Percentiles rank a stretch among this genome's conserved stretches.
These are phyloP conservation scores for Varanus salvator DNA, from an alignment of 2,113 vertebrate species.

Conservation along the genomic window DNA sequence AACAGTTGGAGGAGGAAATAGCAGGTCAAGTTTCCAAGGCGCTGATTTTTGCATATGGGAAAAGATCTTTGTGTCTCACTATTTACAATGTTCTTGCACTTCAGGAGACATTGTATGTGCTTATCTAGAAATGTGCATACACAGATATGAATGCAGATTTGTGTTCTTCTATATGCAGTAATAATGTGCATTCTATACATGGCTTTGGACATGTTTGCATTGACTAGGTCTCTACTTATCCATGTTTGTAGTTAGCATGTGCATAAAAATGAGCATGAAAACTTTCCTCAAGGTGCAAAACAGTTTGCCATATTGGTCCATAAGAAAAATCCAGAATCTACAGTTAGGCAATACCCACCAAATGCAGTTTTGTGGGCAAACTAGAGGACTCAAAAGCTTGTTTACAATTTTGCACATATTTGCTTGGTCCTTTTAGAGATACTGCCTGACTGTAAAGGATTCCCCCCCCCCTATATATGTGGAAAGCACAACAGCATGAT, in stretches of 20 bases:
- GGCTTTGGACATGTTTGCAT: neutral
- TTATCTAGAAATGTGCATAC: accelerated
- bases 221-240: neutral
- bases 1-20: conserved; percentile 26
- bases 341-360: neutral
- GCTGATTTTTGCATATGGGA: neutral
- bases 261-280: neutral
- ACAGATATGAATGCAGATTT: accelerated
- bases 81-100: neutral
- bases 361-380: neutral
- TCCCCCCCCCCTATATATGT: too few relatives aligned
- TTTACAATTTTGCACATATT: neutral
- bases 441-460: neutral
- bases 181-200: too few relatives aligned
- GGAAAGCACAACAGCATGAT: neutral
- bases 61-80: neutral
- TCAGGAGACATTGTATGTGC: neutral
- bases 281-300: neutral
- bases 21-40: neutral
- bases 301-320: neutral
- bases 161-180: accelerated
- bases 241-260: neutral
- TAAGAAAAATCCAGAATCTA: neutral
- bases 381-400: neutral
- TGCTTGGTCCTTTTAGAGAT: neutral